Conservation (phyloP, 2,888 invertebrate species). For the Aspidiotus rigidus region DNA sequence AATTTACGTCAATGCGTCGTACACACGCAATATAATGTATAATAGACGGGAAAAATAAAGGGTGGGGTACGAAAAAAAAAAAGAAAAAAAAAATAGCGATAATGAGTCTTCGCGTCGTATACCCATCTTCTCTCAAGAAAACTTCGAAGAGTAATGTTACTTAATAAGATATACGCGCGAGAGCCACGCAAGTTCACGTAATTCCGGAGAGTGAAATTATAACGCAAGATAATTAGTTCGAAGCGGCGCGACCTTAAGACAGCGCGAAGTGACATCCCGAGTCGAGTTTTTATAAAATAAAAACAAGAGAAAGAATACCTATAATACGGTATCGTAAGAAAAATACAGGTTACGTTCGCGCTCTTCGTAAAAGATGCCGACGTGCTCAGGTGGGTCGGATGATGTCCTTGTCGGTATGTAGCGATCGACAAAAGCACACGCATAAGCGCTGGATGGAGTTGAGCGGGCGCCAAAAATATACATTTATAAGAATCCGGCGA, state of each 20-base stretch:
- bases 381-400: conserved; percentile 21
- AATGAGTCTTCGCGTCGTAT: background rate
- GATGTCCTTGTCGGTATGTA: conserved; percentile 16
- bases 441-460: background rate
- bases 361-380: conserved; percentile 14
- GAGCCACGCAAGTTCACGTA: conserved; percentile 1
- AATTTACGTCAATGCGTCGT: too few species aligned
- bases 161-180: background rate
- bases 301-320: conserved; percentile 8
- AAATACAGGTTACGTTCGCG: conserved; percentile 18
- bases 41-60: too few species aligned
- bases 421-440: conserved; percentile 3
- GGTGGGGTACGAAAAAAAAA: background rate
- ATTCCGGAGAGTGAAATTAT: conserved; percentile 3
- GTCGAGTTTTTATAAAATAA: conserved; percentile 6
- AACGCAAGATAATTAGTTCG: conserved; percentile 15
- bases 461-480: conserved; percentile 2
- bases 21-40: too few species aligned
- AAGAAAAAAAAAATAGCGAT: conserved; percentile 10
- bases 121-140: too few species aligned
- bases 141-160: too few species aligned
- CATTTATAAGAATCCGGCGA: background rate
- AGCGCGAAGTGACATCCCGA: conserved; percentile 21
- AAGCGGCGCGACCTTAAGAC: conserved; percentile 13
- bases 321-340: conserved; percentile 8